phyloP scores from a whole-genome alignment of 2,797 vertebrate genomes.

The Cygnus olor region DNA sequence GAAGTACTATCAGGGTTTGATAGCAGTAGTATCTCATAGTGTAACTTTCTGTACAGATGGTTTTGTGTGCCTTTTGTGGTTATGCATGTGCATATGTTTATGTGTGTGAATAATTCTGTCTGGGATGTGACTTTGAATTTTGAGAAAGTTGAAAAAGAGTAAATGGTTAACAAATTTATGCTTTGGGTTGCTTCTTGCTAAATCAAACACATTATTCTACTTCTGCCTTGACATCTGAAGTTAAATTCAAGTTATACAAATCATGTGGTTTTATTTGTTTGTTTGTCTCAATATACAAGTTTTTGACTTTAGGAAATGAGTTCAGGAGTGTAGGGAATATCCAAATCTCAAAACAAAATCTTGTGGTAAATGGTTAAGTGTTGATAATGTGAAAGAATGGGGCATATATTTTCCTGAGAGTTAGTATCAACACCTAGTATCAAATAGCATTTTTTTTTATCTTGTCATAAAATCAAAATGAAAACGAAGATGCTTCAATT shows the following conservation, averaged over 20 bases:
- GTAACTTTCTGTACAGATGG: neutral
- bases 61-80: neutral
- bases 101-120: neutral
- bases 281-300: neutral
- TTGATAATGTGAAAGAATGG: neutral
- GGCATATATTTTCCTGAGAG: neutral
- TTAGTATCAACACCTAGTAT: neutral
- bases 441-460: neutral
- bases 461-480: neutral
- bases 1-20: neutral
- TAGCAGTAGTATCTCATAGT: accelerated
- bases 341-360: neutral
- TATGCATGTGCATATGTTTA: neutral
- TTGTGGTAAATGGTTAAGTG: neutral
- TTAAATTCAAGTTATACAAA: neutral
- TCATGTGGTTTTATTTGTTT: neutral
- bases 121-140: neutral
- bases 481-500: neutral
- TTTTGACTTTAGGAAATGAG: neutral
- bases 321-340: neutral
- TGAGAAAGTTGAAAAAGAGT: neutral
- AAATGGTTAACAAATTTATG: neutral
- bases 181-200: neutral
- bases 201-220: neutral
- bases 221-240: neutral